Conservation (phyloP, 2,797 vertebrate species). For the Avahi laniger region DNA sequence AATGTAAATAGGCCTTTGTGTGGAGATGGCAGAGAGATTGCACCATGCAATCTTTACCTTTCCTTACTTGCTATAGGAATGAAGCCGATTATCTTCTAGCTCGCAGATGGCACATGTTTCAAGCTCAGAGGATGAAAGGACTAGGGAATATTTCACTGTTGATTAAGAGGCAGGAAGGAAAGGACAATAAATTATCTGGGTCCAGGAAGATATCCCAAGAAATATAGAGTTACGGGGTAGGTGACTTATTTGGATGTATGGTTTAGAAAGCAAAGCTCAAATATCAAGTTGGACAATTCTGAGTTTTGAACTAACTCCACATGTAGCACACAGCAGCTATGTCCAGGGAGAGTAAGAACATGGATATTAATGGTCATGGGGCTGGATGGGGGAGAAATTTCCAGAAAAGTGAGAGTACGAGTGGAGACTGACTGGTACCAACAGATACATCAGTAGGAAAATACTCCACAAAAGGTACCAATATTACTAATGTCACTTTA, state of each 20-base stretch:
- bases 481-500: not conserved
- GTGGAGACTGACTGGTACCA: not conserved
- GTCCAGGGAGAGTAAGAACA: not conserved
- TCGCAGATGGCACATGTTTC: constrained; percentile 53
- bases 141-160: not conserved
- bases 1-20: constrained; percentile 50
- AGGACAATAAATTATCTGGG: not conserved
- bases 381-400: not conserved
- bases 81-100: constrained; percentile 75
- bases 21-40: constrained; percentile 61
- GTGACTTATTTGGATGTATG: not conserved
- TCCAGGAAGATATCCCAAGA: not conserved
- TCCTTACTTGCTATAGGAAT: constrained; percentile 57
- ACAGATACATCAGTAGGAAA: not conserved
- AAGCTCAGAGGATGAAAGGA: not conserved
- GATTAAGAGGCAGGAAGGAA: not conserved
- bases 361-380: not conserved
- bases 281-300: not conserved
- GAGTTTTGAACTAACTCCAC: not conserved
- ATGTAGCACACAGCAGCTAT: not conserved
- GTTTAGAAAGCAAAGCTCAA: not conserved
- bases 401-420: not conserved
- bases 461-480: not conserved
- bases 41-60: constrained; percentile 51
- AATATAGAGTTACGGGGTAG: not conserved